Evolutionary conservation across 92 coral and sea anemone genomes (phyloP), one percentile per base, ranked within the genome.

Genomic region (Diadumene lineata): DNA sequence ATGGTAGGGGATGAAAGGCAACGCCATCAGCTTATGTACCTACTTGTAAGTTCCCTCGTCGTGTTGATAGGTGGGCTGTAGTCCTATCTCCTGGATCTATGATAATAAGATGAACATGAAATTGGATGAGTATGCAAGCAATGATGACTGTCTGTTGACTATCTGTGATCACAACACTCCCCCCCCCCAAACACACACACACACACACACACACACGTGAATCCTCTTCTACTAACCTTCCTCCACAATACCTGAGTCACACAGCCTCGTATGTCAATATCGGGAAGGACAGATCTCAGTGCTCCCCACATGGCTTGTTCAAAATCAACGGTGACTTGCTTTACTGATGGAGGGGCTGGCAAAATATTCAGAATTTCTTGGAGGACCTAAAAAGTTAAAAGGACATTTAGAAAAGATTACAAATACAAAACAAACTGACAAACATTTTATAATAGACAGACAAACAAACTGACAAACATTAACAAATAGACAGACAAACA

Each of bases 1-100:
- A 16, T 70, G 55, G n/a, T 79, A 64, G 21, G 87, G 87, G 26
- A 81, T 78, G 79, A 76, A 86, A 16, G 83, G 87, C 72, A 86
- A 70, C 66, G 87, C 79, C 83, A 81, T 81, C 38, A 81, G 50
- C 63, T 76, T 82, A 26, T 73, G 64, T 28, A 86, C 38, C 64
- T 58, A 82, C 48, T 68, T 50, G 65, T 67, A 75, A 44, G 70
- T 43, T 4, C 61, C 79, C 16, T 75, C 67, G 74, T 75, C 82
- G 8, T 76, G 55, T 17, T 56, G 43, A 67, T 77, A 81, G 26
- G 55, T 76, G 22, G 70, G 56, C 76, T 76, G 86, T 1, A 86
- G 86, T 25, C 80, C 87, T 18, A 80, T 55, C 29, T 80, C 78
- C 62, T 85, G 85, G 19, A 85, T 68, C 78, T 79, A 50, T 27